Percentiles rank a stretch among this genome's conserved stretches.
Conservation (phyloP, 2,888 invertebrate genomes). For the Cosmia pyralina region DNA sequence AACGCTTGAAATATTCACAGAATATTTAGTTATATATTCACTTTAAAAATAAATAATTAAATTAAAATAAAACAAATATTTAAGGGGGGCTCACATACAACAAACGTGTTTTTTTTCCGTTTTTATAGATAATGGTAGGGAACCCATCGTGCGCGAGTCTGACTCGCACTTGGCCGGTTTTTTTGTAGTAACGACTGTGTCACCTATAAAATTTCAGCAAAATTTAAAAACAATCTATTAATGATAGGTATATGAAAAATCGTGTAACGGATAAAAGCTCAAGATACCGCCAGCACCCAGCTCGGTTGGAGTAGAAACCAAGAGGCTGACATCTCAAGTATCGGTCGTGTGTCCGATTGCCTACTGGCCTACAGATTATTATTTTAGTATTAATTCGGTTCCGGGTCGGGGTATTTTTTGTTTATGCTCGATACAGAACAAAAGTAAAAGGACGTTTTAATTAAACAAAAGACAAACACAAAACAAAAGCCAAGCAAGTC, state of each 20-base stretch:
- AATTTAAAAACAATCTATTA: not conserved
- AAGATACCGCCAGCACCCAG: not conserved
- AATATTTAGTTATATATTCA: too few species aligned
- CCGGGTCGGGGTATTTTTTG: not conserved
- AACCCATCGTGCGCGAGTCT: too few species aligned
- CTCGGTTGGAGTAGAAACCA: not conserved
- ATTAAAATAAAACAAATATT: too few species aligned
- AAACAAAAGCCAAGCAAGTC: not conserved
- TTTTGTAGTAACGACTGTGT: not conserved
- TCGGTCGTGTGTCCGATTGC: not conserved
- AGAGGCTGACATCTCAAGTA: too few species aligned
- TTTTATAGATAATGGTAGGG: too few species aligned
- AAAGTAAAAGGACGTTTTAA: not conserved
- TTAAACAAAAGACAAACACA: slow-evolving; percentile 11
- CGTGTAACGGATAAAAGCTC: not conserved
- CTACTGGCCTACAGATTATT: too few species aligned
- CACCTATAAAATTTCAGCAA: not conserved
- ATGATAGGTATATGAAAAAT: not conserved
- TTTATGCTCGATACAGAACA: not conserved
- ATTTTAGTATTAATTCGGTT: too few species aligned
- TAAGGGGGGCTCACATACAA: too few species aligned
- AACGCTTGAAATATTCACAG: too few species aligned
- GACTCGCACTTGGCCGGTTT: too few species aligned
- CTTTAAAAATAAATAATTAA: too few species aligned
- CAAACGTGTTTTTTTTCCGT: too few species aligned